Percentiles rank a stretch among this genome's conserved stretches.
phyloP scores from a whole-genome alignment of 2,113 vertebrate species.

The Dasyornis broadbenti region DNA sequence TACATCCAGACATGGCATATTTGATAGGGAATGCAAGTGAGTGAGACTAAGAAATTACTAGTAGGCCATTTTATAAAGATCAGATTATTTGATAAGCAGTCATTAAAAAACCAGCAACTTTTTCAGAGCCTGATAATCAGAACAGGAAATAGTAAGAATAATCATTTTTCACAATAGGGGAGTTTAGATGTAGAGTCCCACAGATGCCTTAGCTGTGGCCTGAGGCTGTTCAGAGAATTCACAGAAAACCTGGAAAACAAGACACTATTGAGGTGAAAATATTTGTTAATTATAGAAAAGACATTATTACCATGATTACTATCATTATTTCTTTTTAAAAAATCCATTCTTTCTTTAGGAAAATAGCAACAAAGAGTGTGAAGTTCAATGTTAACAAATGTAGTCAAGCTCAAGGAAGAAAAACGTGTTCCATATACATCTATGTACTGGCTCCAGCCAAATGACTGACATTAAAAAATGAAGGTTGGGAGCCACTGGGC shows the following conservation, averaged over 20 bases:
- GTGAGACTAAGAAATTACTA: neutral
- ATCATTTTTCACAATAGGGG: neutral
- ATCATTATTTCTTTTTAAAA: neutral
- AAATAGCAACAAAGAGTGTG: neutral
- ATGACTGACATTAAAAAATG: neutral
- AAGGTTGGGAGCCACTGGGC: neutral
- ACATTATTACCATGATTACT: neutral
- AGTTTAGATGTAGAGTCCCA: neutral
- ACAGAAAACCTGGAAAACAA: neutral
- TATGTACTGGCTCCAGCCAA: neutral
- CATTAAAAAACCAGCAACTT: accelerated
- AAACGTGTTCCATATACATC: neutral
- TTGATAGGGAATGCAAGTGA: neutral
- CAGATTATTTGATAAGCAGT: neutral
- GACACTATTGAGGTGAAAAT: neutral
- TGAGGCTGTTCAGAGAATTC: neutral
- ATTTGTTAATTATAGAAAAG: neutral
- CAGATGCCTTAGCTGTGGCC: neutral
- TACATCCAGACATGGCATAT: neutral
- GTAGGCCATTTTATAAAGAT: neutral
- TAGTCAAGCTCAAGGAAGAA: neutral
- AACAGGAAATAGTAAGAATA: neutral
- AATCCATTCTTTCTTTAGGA: neutral
- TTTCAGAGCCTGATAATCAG: neutral
- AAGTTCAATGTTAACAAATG: neutral